Evolutionary conservation across 2,888 invertebrate species (phyloP).

Genomic region (Hyposoter didymator): DNA sequence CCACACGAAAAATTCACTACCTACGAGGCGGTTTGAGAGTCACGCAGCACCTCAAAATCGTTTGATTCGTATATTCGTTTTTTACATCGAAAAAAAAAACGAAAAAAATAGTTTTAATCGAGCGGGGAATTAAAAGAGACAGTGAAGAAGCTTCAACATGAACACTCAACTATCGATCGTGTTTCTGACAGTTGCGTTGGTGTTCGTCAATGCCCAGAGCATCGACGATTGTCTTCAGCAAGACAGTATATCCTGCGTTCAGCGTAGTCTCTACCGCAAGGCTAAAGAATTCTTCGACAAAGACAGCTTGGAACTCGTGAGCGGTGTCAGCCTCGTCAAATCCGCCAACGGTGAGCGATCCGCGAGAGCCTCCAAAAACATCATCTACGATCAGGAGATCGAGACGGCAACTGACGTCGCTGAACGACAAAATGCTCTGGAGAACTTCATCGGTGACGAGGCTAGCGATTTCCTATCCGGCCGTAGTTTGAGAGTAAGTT

Average conservation of each 20-base stretch:
- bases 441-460: constrained; percentile 86
- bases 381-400: constrained; percentile 84
- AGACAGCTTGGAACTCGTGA: constrained; percentile 86
- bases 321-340: constrained; percentile 85
- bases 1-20: constrained; percentile 82
- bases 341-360: constrained; percentile 78
- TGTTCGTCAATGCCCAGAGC: constrained; percentile 79
- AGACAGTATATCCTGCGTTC: constrained; percentile 88
- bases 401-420: constrained; percentile 85
- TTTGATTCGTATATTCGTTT: constrained; percentile 34
- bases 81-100: constrained; percentile 4
- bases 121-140: constrained; percentile 36
- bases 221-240: constrained; percentile 86
- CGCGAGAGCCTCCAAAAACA: constrained; percentile 84
- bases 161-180: constrained; percentile 72
- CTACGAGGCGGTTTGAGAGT: constrained; percentile 76
- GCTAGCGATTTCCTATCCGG: constrained; percentile 86
- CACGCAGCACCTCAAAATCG: constrained; percentile 54
- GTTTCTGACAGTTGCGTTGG: constrained; percentile 73
- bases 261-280: constrained; percentile 86
- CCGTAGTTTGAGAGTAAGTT: constrained; percentile 83
- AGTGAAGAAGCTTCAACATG: constrained; percentile 58
- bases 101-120: constrained; percentile 46
- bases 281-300: constrained; percentile 87
- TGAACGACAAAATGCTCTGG: constrained; percentile 86